Conservation (phyloP, 2,797 vertebrate genomes). For the Poeciliopsis gracilis region DNA sequence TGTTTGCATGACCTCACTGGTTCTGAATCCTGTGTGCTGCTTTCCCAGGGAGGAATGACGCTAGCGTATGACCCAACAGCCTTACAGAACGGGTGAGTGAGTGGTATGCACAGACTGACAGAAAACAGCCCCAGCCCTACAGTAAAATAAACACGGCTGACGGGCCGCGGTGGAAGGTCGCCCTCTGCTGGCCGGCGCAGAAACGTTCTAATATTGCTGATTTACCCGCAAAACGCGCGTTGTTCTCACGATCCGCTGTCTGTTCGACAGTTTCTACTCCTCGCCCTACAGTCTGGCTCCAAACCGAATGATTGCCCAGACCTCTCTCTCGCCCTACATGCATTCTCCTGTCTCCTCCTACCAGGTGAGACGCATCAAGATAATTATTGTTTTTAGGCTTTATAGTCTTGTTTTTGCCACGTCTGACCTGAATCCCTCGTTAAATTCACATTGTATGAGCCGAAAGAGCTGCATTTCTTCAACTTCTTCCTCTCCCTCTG, state of each 20-base stretch:
- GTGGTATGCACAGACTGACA: constrained; percentile 67
- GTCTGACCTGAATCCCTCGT: constrained; percentile 10
- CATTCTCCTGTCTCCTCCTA: constrained; percentile 93
- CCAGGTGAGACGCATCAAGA: constrained; percentile 82
- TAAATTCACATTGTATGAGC: constrained; percentile 6
- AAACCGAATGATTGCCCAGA: constrained; percentile 91
- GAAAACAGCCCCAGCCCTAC: constrained; percentile 70
- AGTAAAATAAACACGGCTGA: constrained; percentile 32
- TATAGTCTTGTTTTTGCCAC: constrained; percentile 17
- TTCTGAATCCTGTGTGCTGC: constrained; percentile 72
- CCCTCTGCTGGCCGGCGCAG: constrained; percentile 56
- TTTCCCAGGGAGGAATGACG: constrained; percentile 90
- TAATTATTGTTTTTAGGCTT: constrained; percentile 6
- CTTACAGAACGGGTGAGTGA: constrained; percentile 93
- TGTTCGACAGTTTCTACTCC: constrained; percentile 87
- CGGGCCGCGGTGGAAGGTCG: constrained; percentile 25
- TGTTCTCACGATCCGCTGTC: constrained; percentile 35
- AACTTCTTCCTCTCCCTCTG: constrained; percentile 83
- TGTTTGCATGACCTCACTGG: constrained; percentile 66
- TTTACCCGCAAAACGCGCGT: background rate
- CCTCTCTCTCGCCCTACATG: constrained; percentile 90
- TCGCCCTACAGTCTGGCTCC: constrained; percentile 89
- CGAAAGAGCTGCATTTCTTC: constrained; percentile 44
- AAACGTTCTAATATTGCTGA: constrained; percentile 10
- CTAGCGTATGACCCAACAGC: constrained; percentile 93